Evolutionary conservation across 2,888 invertebrate genomes (phyloP).

Genomic region (Gerosis bhagava): DNA sequence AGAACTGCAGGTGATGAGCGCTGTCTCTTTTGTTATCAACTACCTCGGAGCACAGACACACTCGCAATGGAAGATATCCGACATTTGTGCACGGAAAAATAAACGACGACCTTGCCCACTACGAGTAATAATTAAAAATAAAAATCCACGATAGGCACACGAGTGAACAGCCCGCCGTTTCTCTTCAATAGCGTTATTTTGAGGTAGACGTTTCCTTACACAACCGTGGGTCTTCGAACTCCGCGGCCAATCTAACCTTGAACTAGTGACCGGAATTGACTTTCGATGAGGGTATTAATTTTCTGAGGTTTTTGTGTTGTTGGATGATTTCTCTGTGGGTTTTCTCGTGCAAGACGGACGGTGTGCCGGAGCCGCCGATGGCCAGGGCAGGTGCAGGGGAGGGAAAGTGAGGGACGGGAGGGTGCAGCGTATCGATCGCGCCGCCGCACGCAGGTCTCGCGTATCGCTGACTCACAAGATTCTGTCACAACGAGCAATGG

Average conservation of each 20-base stretch:
- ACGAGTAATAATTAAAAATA: conserved; percentile 75
- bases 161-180: conserved; percentile 48
- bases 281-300: conserved; percentile 43
- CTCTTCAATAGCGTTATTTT: conserved; percentile 43
- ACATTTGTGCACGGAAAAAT: conserved; percentile 62
- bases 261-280: conserved; percentile 48
- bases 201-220: conserved; percentile 47
- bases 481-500: conserved; percentile 50
- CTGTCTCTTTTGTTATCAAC: conserved; percentile 55
- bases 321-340: conserved; percentile 41
- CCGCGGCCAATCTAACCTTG: conserved; percentile 58
- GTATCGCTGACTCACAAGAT: conserved; percentile 69
- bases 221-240: conserved; percentile 41
- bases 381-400: conserved; percentile 48
- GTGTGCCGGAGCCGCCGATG: conserved; percentile 47
- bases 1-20: conserved; percentile 33
- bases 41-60: conserved; percentile 59
- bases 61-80: conserved; percentile 57
- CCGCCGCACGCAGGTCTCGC: conserved; percentile 66
- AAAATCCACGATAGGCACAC: conserved; percentile 47
- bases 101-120: conserved; percentile 59
- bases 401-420: conserved; percentile 50
- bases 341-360: conserved; percentile 45
- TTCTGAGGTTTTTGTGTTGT: conserved; percentile 39
- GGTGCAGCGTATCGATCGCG: conserved; percentile 76